Base-by-base conservation (phyloP, 2,113 vertebrate genomes). In the Odocoileus virginianus region DNA sequence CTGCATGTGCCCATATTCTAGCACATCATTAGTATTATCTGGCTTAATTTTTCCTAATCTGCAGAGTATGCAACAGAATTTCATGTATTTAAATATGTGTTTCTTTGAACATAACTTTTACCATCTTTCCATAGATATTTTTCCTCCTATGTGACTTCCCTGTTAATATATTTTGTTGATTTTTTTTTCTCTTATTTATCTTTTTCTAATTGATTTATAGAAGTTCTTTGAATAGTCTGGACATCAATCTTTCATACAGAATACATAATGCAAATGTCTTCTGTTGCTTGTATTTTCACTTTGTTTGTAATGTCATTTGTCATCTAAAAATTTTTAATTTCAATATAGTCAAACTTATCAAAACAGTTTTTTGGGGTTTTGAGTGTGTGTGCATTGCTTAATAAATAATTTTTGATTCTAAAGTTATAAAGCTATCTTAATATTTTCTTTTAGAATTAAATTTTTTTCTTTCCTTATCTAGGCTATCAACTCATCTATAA, bases 121-220 rank as follows among this genome's bases (percentile, higher is more conserved):
- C 43, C 40, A 88, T 79, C 16, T 87, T 89, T 71, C 76, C 28
- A n/a, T 71, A 79, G 83, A 60, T 78, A 9, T 45, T 45, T 92
- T 96, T 87, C 14, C 27, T 92, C 3, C 36, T 87, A 6, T 87
- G 40, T 85, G 87, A 88, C 6, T 60, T 84, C 83, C 25, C 7
- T 87, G 2, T 82, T 67, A 33, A 58, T 60, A 47, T 81, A 83
- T 55, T 92, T 74, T 83, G 19, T 10, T 91, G 9, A 40, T 93
- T 43, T 89, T 90, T 40, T n/a, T 74, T 89, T 54, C 25, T 87
- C 67, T 76, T 50, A 57, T 74, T 95, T 95, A 47, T 43, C 2
- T 74, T 88, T 95, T 91, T 89, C 86, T 78, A 64, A 94, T 17
- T 92, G 54, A 82, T 82, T 86, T 89, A 57, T 92, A 71, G 25